phyloP scores from a whole-genome alignment of 1,140 invertebrate genomes.

The Ceratina japonica region DNA sequence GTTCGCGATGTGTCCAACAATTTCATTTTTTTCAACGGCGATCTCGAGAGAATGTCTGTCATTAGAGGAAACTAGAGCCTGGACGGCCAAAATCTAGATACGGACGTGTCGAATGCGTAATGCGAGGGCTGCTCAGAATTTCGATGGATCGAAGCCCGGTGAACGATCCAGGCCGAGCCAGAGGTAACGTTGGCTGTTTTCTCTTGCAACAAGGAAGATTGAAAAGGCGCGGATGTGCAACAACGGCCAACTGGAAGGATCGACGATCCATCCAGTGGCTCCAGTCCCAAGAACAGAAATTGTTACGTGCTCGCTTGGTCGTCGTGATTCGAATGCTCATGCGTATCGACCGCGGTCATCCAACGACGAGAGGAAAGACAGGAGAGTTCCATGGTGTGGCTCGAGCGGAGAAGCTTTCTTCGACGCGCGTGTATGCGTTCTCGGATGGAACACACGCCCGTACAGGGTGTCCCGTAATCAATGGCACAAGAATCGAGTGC shows the following conservation, averaged over 20 bases:
- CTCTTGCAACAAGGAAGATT: slow-evolving; percentile 11
- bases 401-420: slow-evolving; percentile 59
- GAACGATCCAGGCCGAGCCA: background rate
- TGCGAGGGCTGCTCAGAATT: background rate
- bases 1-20: too few species aligned
- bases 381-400: slow-evolving; percentile 62
- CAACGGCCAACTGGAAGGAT: slow-evolving; percentile 54
- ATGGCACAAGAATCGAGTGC: too few species aligned
- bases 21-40: too few species aligned
- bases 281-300: slow-evolving; percentile 72
- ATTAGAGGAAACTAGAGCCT: too few species aligned
- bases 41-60: too few species aligned
- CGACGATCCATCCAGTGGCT: slow-evolving; percentile 63
- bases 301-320: slow-evolving; percentile 69
- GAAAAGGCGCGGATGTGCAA: slow-evolving; percentile 45
- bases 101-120: too few species aligned
- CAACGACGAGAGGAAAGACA: slow-evolving; percentile 55
- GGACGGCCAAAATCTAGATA: too few species aligned
- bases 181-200: background rate
- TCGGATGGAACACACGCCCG: slow-evolving; percentile 8
- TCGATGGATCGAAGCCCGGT: background rate
- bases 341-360: slow-evolving; percentile 63
- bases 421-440: slow-evolving; percentile 31
- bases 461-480: background rate
- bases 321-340: slow-evolving; percentile 70